Evolutionary conservation across 2,888 invertebrate species (phyloP).

Genomic region (Hydrotaea diabolus): DNA sequence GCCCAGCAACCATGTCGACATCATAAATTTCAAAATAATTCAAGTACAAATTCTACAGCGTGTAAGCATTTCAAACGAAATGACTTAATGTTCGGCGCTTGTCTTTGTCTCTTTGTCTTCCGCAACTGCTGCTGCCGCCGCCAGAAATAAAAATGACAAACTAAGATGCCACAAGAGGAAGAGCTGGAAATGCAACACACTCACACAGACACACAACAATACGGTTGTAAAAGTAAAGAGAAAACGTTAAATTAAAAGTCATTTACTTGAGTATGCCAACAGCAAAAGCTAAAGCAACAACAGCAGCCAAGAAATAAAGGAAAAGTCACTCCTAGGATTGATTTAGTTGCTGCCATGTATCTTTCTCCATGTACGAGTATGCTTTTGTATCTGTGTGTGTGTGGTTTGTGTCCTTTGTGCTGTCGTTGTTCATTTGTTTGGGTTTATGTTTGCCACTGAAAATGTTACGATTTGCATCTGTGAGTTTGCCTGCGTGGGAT

Average conservation of each 20-base stretch:
- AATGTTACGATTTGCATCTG: conserved; percentile 14
- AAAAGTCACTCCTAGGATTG: conserved; percentile 51
- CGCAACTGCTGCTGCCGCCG: conserved; percentile 1
- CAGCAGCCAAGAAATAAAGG: neutral
- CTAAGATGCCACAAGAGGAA: conserved; percentile 10
- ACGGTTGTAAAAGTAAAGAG: neutral
- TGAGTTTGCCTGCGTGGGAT: too few relatives aligned
- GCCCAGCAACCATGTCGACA: conserved; percentile 56
- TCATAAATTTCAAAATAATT: conserved; percentile 58
- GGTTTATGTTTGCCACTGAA: neutral
- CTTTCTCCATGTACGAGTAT: neutral
- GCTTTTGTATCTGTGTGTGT: neutral
- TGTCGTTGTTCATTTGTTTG: conserved; percentile 33
- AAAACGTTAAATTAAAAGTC: conserved; percentile 53
- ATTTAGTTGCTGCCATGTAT: neutral
- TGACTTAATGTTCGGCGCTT: conserved; percentile 27
- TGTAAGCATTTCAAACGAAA: conserved; percentile 44
- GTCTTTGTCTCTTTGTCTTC: neutral
- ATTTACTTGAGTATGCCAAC: conserved; percentile 50
- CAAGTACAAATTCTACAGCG: conserved; percentile 53
- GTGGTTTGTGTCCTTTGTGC: neutral
- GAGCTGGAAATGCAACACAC: conserved; percentile 12
- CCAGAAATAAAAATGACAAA: conserved; percentile 16
- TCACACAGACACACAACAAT: conserved; percentile 13
- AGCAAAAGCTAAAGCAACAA: neutral